phyloP scores from a whole-genome alignment of 92 coral and sea anemone genomes.

The Isaurus tuberculatus region DNA sequence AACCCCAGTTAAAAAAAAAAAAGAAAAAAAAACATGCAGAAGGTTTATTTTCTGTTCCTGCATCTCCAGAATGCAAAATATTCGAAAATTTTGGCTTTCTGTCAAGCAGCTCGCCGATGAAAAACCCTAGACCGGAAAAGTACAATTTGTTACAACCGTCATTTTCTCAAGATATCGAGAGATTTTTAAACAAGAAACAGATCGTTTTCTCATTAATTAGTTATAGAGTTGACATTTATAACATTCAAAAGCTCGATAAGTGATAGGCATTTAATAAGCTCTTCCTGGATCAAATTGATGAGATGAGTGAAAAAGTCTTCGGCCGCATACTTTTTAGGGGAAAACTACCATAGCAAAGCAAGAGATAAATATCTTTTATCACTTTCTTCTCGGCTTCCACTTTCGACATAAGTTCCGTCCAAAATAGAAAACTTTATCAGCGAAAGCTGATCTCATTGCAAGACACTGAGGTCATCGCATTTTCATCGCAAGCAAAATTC shows the following conservation, averaged over 20 bases:
- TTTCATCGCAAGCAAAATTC: not conserved
- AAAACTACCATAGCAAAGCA: no score
- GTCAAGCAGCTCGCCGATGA: not conserved
- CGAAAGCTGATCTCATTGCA: not conserved
- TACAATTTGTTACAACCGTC: conserved; percentile 35
- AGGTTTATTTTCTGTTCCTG: not conserved
- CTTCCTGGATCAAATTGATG: not conserved
- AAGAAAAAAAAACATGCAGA: not conserved
- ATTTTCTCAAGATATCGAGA: conserved; percentile 31
- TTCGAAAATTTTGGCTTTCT: not conserved
- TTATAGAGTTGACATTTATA: not conserved
- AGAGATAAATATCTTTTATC: not conserved
- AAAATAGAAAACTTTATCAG: not conserved
- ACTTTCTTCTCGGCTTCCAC: not conserved
- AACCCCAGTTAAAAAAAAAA: not conserved
- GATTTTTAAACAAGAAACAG: conserved; percentile 33
- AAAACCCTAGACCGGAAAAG: conserved; percentile 25
- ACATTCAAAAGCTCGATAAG: not conserved
- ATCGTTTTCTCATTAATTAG: conserved; percentile 15
- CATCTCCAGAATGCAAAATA: not conserved
- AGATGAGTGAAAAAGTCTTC: conserved; percentile 4
- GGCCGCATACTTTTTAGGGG: conserved; percentile 1
- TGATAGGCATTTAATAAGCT: conserved; percentile 26
- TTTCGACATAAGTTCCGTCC: not conserved
- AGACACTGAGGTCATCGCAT: not conserved